Percentiles rank a stretch among this genome's conserved stretches.
Conservation (phyloP, 2,797 vertebrate species). For the Molossus alvarezi region DNA sequence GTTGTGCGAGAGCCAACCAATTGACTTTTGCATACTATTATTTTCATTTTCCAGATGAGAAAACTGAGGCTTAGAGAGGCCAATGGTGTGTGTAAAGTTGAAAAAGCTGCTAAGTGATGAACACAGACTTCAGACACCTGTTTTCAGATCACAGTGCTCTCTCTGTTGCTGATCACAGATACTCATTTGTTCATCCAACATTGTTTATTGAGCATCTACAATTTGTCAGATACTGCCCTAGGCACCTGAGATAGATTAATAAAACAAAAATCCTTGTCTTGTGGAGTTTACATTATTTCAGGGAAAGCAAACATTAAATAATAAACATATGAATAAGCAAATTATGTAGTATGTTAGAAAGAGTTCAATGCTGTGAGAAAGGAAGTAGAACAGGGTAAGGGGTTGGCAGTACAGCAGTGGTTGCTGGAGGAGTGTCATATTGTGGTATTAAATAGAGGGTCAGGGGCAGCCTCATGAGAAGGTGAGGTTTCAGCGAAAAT, state of each 20-base stretch:
- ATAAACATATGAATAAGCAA: background rate
- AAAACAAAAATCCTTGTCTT: background rate
- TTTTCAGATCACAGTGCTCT: background rate
- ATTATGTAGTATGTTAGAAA: background rate
- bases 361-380: background rate
- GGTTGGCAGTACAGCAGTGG: background rate
- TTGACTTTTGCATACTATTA: background rate
- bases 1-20: no score
- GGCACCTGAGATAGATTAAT: background rate
- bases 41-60: conserved; percentile 30
- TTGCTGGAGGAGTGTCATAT: background rate
- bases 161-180: background rate
- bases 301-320: background rate
- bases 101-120: background rate
- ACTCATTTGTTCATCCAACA: background rate
- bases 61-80: background rate
- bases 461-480: background rate
- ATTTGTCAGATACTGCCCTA: background rate
- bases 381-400: background rate
- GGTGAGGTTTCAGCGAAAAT: background rate
- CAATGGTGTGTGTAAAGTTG: background rate
- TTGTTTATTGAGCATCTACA: background rate
- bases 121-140: background rate
- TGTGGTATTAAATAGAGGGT: background rate
- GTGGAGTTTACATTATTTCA: background rate